These are phyloP conservation scores for Drosophila helvetica DNA, from an alignment of 2,888 invertebrate species.

Conservation along the genomic window DNA sequence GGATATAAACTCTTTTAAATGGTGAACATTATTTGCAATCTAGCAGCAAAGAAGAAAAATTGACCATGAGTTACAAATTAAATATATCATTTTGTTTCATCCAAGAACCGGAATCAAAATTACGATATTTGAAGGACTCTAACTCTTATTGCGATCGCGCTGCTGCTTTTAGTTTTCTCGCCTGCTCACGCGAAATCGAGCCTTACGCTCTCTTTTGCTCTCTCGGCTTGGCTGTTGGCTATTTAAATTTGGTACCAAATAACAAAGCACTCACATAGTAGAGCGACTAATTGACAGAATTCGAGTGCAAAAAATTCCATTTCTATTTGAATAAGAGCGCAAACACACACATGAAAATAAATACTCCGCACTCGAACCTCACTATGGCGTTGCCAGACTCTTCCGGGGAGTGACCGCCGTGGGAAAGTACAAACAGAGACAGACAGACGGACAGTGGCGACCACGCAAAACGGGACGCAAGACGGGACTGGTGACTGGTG, in stretches of 20 bases:
- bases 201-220: not conserved
- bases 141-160: not conserved
- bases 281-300: constrained; percentile 21
- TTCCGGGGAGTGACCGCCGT: not conserved
- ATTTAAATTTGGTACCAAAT: not conserved
- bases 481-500: not conserved
- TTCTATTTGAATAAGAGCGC: constrained; percentile 71
- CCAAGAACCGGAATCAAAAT: not conserved
- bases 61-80: not conserved
- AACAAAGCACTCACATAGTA: constrained; percentile 5
- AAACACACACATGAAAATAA: constrained; percentile 36
- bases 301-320: constrained; percentile 62
- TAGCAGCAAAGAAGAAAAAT: not conserved
- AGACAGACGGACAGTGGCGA: not conserved
- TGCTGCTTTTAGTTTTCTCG: not conserved
- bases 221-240: not conserved
- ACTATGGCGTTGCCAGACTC: constrained; percentile 25
- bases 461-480: not conserved
- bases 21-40: not conserved
- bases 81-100: not conserved
- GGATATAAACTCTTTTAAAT: not conserved
- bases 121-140: not conserved
- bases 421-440: constrained; percentile 4
- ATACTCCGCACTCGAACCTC: constrained; percentile 9
- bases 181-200: not conserved